A percentile compares a stretch with the other conserved stretches of the same genome.
These are phyloP conservation scores for Oryzias woworae DNA, from an alignment of 2,113 vertebrate genomes.

Conservation along the genomic window DNA sequence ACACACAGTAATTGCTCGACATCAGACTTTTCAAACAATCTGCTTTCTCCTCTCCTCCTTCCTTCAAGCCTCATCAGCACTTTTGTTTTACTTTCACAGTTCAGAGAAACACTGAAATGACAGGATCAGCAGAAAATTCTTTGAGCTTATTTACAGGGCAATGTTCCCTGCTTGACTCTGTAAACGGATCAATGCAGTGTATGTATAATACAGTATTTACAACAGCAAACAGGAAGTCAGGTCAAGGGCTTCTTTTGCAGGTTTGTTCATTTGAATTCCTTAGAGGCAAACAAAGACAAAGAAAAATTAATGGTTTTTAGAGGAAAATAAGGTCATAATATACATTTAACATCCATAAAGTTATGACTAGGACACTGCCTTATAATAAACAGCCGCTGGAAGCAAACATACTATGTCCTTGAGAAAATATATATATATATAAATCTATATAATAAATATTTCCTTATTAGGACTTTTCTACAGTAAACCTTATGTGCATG, in stretches of 20 bases:
- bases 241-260: slow-evolving; percentile 4
- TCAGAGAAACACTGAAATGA: slow-evolving; percentile 61
- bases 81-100: slow-evolving; percentile 56
- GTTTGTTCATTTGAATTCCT: slow-evolving; percentile 9
- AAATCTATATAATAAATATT: too few species aligned
- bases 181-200: slow-evolving; percentile 67
- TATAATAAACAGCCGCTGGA: too few species aligned
- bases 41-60: slow-evolving; percentile 38
- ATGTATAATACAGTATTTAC: slow-evolving; percentile 50
- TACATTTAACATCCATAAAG: too few species aligned
- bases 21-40: slow-evolving; percentile 60
- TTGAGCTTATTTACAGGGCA: slow-evolving; percentile 67
- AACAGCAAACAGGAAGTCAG: slow-evolving; percentile 29
- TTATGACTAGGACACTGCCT: too few species aligned
- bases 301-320: neutral
- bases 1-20: slow-evolving; percentile 57
- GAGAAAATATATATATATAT: too few species aligned
- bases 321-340: too few species aligned
- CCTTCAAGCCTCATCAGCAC: slow-evolving; percentile 66
- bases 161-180: slow-evolving; percentile 41
- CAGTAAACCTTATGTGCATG: too few species aligned
- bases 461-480: too few species aligned
- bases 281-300: slow-evolving; percentile 3
- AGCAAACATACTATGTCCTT: too few species aligned
- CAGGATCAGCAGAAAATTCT: slow-evolving; percentile 56